Percentiles rank a stretch among this genome's conserved stretches.
Evolutionary conservation across 2,113 vertebrate species (phyloP).

Genomic region (Carollia perspicillata): DNA sequence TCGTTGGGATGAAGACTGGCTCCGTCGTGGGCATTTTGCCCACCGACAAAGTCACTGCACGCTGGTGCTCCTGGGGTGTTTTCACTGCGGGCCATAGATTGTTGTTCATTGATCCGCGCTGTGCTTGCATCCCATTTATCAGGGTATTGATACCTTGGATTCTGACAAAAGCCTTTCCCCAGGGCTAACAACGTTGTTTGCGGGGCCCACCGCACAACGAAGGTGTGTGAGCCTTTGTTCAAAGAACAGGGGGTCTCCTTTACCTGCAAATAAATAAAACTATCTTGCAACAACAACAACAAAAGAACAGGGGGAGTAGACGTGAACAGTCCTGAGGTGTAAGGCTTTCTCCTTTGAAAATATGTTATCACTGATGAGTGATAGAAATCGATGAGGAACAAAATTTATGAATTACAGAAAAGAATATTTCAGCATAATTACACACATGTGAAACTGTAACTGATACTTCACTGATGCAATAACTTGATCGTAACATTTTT

Average conservation of each 20-base stretch:
- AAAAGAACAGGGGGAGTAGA: neutral
- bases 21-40: neutral
- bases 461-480: neutral
- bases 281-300: too few species aligned
- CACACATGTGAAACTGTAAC: neutral
- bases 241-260: neutral
- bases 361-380: neutral
- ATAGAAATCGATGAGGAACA: neutral
- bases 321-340: neutral
- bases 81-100: accelerated
- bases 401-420: neutral
- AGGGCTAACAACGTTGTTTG: neutral
- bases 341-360: neutral
- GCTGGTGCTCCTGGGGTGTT: neutral
- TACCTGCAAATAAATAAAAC: too few species aligned
- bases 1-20: neutral
- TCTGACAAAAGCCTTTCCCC: neutral
- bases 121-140: neutral
- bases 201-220: neutral
- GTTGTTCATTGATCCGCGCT: too few species aligned
- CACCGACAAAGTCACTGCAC: neutral
- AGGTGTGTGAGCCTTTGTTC: neutral
- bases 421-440: neutral
- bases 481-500: neutral
- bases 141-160: neutral